Evolutionary conservation across 1,140 invertebrate genomes (phyloP).

Genomic region (Amyelois transitella): DNA sequence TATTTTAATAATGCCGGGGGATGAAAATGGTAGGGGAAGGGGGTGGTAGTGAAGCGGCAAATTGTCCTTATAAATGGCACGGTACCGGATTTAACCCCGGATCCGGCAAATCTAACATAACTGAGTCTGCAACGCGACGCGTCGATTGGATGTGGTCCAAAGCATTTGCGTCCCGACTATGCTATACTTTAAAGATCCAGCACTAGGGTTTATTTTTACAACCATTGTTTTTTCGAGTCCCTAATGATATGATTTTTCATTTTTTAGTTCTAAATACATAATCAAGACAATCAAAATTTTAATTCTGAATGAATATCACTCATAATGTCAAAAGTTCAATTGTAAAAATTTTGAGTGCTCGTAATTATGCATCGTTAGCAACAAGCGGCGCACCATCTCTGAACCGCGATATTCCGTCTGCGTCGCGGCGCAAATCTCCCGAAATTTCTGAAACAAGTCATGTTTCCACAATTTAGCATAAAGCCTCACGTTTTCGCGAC

Average conservation of each 20-base stretch:
- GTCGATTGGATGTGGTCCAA: background rate
- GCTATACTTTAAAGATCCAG: too few species aligned
- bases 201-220: too few species aligned
- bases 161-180: too few species aligned
- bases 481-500: conserved; percentile 48
- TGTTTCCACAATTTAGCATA: conserved; percentile 55
- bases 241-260: too few species aligned
- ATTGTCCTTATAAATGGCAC: conserved; percentile 36
- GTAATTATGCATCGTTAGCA: background rate
- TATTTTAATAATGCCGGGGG: conserved; percentile 1
- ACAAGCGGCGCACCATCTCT: background rate
- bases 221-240: too few species aligned
- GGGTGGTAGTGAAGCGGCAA: conserved; percentile 24
- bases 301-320: too few species aligned
- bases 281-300: too few species aligned
- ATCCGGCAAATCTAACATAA: conserved; percentile 14
- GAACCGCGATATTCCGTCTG: conserved; percentile 9
- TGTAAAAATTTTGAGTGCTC: background rate
- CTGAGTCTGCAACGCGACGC: too few species aligned
- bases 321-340: background rate
- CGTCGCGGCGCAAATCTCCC: conserved; percentile 12
- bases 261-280: too few species aligned
- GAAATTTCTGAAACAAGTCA: conserved; percentile 48
- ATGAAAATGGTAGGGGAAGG: conserved; percentile 13
- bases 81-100: conserved; percentile 14